Evolutionary conservation across 35 echinoderm and acorn worm genomes (phyloP).

Genomic region (Diadema setosum): DNA sequence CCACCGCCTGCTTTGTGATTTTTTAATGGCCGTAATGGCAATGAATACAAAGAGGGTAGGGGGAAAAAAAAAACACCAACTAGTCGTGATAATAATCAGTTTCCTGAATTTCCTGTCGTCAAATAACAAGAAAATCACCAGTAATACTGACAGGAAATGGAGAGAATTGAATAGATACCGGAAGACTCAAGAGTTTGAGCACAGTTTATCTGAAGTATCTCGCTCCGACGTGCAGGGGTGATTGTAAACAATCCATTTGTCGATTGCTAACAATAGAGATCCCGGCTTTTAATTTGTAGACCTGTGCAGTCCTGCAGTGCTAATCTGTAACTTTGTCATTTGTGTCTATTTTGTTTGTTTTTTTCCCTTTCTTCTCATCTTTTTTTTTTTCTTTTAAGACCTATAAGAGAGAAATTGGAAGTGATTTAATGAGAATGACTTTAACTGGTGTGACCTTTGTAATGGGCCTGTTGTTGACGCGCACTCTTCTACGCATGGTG

Average conservation of each 20-base stretch:
- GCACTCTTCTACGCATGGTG: neutral
- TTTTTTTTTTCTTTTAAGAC: neutral
- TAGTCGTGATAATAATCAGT: slow-evolving; percentile 3
- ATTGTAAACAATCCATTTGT: neutral
- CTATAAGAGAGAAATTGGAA: neutral
- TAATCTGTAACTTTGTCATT: too few relatives aligned
- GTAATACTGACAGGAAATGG: slow-evolving; percentile 10
- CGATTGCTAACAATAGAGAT: neutral
- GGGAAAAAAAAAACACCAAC: neutral
- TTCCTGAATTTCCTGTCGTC: slow-evolving; percentile 5
- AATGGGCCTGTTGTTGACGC: neutral
- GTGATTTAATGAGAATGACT: neutral
- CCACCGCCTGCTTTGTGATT: too few relatives aligned
- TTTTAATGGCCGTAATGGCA: too few relatives aligned
- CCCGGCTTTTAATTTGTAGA: too few relatives aligned
- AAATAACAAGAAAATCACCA: neutral
- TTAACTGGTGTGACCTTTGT: neutral
- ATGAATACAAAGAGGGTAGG: neutral
- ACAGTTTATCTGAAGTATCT: neutral
- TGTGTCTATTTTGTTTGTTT: neutral
- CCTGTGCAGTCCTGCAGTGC: too few relatives aligned
- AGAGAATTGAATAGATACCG: neutral
- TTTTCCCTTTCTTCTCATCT: neutral
- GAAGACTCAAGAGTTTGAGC: neutral
- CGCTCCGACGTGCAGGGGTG: too few relatives aligned